Base-by-base conservation (phyloP, 2,797 vertebrate species). In the Crax fasciolata region DNA sequence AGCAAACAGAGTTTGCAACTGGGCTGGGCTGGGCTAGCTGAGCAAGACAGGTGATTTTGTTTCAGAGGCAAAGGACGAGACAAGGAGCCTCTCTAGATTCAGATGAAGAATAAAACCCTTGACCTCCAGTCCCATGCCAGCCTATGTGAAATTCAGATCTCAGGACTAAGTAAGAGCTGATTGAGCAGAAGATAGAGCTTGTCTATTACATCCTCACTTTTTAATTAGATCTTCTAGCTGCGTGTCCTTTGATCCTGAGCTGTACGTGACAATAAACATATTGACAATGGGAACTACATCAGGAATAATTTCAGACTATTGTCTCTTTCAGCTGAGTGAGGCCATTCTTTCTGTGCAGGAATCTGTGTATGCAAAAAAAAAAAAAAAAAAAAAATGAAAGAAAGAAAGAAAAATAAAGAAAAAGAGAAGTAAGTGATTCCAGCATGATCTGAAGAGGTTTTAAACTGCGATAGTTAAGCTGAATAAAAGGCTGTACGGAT, bases 201-300 rank as follows among this genome's bases (percentile, higher is more conserved):
- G 93, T 94, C 95, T 87, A 30, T 93, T 94, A 84, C 71, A 94
- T 96, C 95, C 71, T 95, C 94, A 89, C 94, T 94, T 95, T 94
- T 97, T 94, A 96, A 96, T 96, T 96, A 96, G 87, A 88, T 90
- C 85, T 94, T 75, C 63, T 87, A 77, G 71, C 77, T 79, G 61
- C 27, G 10, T 72, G 83, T 91, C 85, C 89, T 96, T 95, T 95
- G 94, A 96, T 97, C 93, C 84, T 93, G 85, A 74, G 85, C 87
- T 87, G 71, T 86, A 90, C 8, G 8, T 91, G 87, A 94, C 86
- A 94, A 62, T 87, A 94, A 90, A 84, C 52, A 35, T 79, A 89
- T 70, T 91, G 95, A 93, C 83, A 74, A 11, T 28, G 52, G 85
- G 77, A 90, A 94, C 92, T 95, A 89, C 28, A 82, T 76, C 61